Evolutionary conservation across 2,888 invertebrate species (phyloP), one percentile per base, ranked within the genome.

Genomic region (Mylabris sibirica): DNA sequence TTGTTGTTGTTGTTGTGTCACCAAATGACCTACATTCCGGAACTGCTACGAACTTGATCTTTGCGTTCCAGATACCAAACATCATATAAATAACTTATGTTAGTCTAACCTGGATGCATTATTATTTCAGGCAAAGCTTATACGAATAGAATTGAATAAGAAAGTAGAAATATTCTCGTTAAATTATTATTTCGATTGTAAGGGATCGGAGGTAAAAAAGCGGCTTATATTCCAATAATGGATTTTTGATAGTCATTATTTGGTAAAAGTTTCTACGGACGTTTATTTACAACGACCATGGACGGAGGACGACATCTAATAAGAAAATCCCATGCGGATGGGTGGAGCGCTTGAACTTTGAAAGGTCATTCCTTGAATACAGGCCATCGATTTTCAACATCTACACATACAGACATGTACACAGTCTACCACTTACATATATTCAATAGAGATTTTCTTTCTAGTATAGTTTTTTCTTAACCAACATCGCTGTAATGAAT

Each of bases 351-450:
- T 44, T 44, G 44, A 44, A 44, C 44, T 44, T 44, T 44, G 44
- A 64, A 66, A 67, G 66, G 70, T 64, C 69, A 66, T 63, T 49
- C 73, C 61, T 59, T 69, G 63, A 70, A 73, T 73, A 70, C 72
- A 73, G 73, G 73, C 66, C 73, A 73, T 73, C 73, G 73, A 73
- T 73, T 73, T 73, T 63, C 65, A 59, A 63, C 65, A 17, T 64
- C 64, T 60, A 59, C 69, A 66, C 73, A 66, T 67, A 66, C 41
- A 41, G 14, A 41, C 41, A 35, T 9, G 14, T 41, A 41, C n/a
- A 35, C 35, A 38, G 6, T 38, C 38, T 38, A 38, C 38, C 38
- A 38, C 38, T 38, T 44, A 44, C 17, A n/a, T 44, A 44, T 44
- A 44, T 44, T 44, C 44, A 44, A 44, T 44, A 44, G n/a, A 44